These are phyloP conservation scores for Acromyrmex echinatior DNA, from an alignment of 1,140 invertebrate species.

Conservation along the genomic window DNA sequence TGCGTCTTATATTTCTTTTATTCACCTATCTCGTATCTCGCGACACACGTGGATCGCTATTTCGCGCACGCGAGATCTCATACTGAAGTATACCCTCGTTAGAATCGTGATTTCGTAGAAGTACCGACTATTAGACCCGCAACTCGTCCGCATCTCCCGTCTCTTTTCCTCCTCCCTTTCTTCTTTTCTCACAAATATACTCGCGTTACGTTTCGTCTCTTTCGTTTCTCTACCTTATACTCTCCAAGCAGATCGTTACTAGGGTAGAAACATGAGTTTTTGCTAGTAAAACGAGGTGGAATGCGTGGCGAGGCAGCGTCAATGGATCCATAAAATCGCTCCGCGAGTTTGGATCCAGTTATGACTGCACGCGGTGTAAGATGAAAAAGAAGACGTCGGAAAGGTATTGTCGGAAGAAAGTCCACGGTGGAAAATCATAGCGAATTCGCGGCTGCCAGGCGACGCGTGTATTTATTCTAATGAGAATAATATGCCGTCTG, in stretches of 20 bases:
- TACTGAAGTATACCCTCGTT: not conserved
- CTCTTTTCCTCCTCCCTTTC: not conserved
- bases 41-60: constrained; percentile 12
- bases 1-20: not conserved
- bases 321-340: constrained; percentile 64
- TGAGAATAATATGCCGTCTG: not conserved
- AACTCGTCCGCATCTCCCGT: constrained; percentile 26
- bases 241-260: constrained; percentile 31
- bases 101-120: constrained; percentile 41
- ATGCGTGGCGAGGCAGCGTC: constrained; percentile 47
- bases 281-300: constrained; percentile 57
- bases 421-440: not conserved
- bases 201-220: not conserved
- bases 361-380: not conserved
- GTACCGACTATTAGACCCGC: constrained; percentile 3
- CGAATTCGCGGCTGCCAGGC: not conserved
- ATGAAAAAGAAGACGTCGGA: constrained; percentile 9
- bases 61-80: not conserved
- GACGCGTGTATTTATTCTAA: constrained; percentile 2
- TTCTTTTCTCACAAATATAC: not conserved
- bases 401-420: constrained; percentile 24
- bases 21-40: not conserved
- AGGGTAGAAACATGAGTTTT: constrained; percentile 59
- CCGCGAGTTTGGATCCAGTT: constrained; percentile 23
- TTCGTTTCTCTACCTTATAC: constrained; percentile 5